Evolutionary conservation across 2,797 vertebrate species (phyloP).

Genomic region (Esox masquinongy): DNA sequence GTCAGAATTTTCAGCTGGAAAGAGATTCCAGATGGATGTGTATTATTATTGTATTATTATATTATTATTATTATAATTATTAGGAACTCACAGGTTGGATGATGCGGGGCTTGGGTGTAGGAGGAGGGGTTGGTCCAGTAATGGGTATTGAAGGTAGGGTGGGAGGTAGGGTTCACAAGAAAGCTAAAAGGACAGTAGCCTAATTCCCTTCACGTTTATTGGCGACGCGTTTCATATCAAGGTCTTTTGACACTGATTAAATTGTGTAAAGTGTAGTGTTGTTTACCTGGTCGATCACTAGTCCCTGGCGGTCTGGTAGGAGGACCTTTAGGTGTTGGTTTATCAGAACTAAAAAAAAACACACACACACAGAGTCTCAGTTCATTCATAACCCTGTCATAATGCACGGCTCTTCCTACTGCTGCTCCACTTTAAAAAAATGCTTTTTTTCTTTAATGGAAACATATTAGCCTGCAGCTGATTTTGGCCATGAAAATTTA

Average conservation of each 20-base stretch:
- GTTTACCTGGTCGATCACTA: slow-evolving; percentile 69
- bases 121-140: slow-evolving; percentile 60
- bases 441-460: too few species aligned
- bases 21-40: too few species aligned
- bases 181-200: too few species aligned
- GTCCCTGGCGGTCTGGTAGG: slow-evolving; percentile 60
- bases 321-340: slow-evolving; percentile 70
- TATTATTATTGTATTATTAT: too few species aligned
- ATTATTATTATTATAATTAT: too few species aligned
- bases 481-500: too few species aligned
- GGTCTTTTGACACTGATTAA: too few species aligned
- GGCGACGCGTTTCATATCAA: too few species aligned
- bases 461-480: not conserved
- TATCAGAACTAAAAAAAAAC: slow-evolving; percentile 70
- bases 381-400: not conserved
- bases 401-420: too few species aligned
- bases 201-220: too few species aligned
- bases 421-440: not conserved
- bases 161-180: too few species aligned
- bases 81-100: slow-evolving; percentile 72
- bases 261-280: not conserved
- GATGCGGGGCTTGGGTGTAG: slow-evolving; percentile 86
- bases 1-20: slow-evolving; percentile 49
- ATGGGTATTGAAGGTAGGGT: too few species aligned
- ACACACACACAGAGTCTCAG: not conserved